A percentile compares a stretch with the other conserved stretches of the same genome.
Evolutionary conservation across 2,888 invertebrate genomes (phyloP).

Genomic region (Yponomeuta sedellus): DNA sequence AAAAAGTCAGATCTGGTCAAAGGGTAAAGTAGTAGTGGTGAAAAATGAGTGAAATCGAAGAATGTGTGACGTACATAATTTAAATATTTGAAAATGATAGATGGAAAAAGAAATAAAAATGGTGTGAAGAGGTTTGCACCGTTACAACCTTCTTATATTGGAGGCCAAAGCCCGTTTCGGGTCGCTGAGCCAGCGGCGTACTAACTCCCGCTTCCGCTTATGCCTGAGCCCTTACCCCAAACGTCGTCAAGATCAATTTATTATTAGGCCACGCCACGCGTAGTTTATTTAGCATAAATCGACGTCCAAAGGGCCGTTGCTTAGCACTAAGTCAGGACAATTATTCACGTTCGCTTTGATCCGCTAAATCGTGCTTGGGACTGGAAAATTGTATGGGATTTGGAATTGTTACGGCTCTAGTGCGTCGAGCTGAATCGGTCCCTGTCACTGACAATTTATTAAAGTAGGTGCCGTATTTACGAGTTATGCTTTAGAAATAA

Average conservation of each 20-base stretch:
- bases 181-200: background rate
- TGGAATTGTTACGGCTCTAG: background rate
- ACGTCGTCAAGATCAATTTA: constrained; percentile 61
- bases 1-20: too few relatives aligned
- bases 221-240: constrained; percentile 22
- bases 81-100: too few relatives aligned
- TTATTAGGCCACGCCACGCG: constrained; percentile 48
- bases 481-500: background rate
- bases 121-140: too few relatives aligned
- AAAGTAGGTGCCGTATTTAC: background rate
- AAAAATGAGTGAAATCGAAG: too few relatives aligned
- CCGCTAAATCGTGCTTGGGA: constrained; percentile 24
- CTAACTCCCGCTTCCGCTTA: background rate
- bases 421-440: background rate
- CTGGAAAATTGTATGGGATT: background rate
- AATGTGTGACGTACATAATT: too few relatives aligned
- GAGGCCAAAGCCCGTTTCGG: too few relatives aligned
- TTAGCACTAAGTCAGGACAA: constrained; percentile 34
- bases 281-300: constrained; percentile 69
- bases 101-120: too few relatives aligned
- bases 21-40: too few relatives aligned
- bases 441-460: background rate
- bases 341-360: constrained; percentile 50
- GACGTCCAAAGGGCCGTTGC: constrained; percentile 60
- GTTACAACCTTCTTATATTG: too few relatives aligned